Evolutionary conservation across 2,797 vertebrate species (phyloP), one percentile per base, ranked within the genome.

Genomic region (Sternarchorhynchus goeldii): DNA sequence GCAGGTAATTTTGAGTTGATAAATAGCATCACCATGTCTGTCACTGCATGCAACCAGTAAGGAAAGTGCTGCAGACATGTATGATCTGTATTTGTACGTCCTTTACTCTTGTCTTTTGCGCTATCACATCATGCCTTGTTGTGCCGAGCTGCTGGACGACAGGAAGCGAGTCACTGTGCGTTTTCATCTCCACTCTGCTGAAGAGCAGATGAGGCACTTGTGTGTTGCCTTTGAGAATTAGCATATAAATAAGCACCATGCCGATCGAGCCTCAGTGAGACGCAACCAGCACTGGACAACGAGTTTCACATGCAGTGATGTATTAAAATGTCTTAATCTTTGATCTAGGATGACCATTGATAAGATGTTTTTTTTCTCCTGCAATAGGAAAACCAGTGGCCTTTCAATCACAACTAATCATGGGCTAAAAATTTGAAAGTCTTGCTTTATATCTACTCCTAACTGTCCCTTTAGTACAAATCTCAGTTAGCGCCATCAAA

Each of bases 241-340:
- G 83, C 81, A 85, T 83, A 81, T 81, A 82, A 81, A 85, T 85
- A 78, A 83, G 70, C 56, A 73, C 12, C 1, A 55, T 65, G 65
- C 73, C 81, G 70, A 81, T 82, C 77, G 76, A 68, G 50, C 55
- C 58, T 80, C 25, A 75, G 78, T 78, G 73, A 78, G 68, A 84
- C 59, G 25, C n/a, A 16, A 73, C 68, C 50, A 5, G 62, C 31
- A n/a, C 5, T 69, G 45, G n/a, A 41, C 67, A 32, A 69, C 17
- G 65, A 50, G 25, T 39, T 68, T 53, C 41, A 6, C 7, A 21
- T 21, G 17, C 41, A 8, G 18, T 56, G 8, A 55, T 32, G 25
- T 56, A 32, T 55, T n/a, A 45, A 69, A 69, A 8, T 10, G 67
- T 41, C 45, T 31, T 21, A 8, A 25, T 68, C 50, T 29, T 29